These are phyloP conservation scores for Oasisia sp. DNA, from an alignment of 2,888 invertebrate species.

Conservation along the genomic window DNA sequence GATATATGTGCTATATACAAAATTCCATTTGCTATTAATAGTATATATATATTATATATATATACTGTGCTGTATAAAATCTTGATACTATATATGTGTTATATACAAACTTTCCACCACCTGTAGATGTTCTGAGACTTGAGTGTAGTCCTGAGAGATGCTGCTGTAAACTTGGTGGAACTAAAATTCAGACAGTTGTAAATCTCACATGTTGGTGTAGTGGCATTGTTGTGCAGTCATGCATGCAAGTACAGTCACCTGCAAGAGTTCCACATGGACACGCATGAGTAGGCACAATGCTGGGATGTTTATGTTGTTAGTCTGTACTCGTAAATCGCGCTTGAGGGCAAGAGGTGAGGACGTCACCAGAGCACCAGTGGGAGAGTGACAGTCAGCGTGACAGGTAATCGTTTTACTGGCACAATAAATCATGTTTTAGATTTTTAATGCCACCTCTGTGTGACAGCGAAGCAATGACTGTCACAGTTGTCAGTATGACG, in stretches of 20 bases:
- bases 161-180: no score
- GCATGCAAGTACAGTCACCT: neutral
- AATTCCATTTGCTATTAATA: no score
- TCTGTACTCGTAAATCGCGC: neutral
- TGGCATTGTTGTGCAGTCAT: neutral
- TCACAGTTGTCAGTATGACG: neutral
- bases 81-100: no score
- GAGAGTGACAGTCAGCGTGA: neutral
- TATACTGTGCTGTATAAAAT: no score
- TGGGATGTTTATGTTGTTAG: neutral
- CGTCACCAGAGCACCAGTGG: neutral
- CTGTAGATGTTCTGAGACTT: no score
- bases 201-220: neutral
- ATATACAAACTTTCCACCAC: no score
- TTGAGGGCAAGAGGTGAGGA: neutral
- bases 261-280: neutral
- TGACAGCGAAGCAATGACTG: no score
- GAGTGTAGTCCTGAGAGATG: no score
- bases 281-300: neutral
- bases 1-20: no score
- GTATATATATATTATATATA: no score
- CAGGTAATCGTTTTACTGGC: neutral
- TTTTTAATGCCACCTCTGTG: neutral
- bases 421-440: conserved; percentile 10
- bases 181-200: no score